Evolutionary conservation across 2,113 vertebrate genomes (phyloP).

Genomic region (Asarcornis scutulata): DNA sequence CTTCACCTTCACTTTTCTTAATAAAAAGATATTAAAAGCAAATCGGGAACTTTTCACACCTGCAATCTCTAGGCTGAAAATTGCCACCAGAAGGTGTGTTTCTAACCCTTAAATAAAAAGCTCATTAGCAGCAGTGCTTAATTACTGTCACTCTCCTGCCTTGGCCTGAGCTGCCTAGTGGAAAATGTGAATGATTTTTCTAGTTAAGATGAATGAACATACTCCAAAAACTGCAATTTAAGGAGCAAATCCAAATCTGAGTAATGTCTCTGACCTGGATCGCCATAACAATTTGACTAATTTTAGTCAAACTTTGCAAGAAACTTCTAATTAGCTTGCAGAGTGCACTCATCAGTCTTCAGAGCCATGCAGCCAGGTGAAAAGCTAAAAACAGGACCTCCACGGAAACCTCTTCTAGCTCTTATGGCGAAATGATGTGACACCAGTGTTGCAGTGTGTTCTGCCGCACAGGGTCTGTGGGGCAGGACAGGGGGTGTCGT

Average conservation of each 20-base stretch:
- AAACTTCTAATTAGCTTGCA: not conserved
- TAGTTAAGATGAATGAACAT: not conserved
- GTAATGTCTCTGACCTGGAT: not conserved
- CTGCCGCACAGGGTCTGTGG: not conserved
- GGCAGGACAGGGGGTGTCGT: rapidly evolving
- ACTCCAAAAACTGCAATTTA: not conserved
- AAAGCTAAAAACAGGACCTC: not conserved
- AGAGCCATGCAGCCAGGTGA: not conserved
- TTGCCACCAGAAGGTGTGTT: not conserved
- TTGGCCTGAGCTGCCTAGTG: not conserved
- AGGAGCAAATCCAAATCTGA: not conserved
- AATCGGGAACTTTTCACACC: not conserved
- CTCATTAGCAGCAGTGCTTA: not conserved
- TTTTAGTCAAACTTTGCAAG: not conserved
- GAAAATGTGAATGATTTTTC: not conserved
- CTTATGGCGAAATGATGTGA: not conserved
- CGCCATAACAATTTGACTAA: not conserved
- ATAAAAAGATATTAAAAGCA: not conserved
- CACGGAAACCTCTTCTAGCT: not conserved
- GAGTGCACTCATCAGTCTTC: not conserved
- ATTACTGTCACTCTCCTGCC: not conserved
- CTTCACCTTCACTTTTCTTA: not conserved
- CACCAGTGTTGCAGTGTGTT: not conserved
- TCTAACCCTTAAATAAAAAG: not conserved
- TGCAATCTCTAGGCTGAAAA: not conserved